A percentile compares a stretch with the other conserved stretches of the same genome.
Evolutionary conservation across 2,888 invertebrate species (phyloP).

Genomic region (Crematogaster levior): DNA sequence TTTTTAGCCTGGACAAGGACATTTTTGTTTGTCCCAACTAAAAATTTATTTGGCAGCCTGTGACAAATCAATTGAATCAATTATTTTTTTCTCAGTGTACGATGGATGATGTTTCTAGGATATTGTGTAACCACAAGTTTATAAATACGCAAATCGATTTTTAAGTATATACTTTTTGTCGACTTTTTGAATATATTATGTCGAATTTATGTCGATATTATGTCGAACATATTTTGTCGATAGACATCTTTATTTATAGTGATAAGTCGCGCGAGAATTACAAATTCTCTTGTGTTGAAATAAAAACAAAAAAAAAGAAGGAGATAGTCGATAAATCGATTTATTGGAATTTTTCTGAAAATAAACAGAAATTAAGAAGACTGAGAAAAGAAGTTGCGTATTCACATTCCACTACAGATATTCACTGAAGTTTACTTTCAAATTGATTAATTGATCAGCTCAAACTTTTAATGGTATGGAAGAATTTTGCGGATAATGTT

Average conservation of each 20-base stretch:
- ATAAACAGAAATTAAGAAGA: not conserved
- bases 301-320: not conserved
- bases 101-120: not conserved
- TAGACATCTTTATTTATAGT: not conserved
- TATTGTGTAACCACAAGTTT: not conserved
- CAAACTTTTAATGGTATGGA: too few species aligned
- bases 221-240: too few species aligned
- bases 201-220: too few species aligned
- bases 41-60: too few species aligned
- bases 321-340: not conserved
- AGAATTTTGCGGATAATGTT: too few species aligned
- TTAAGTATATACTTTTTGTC: not conserved
- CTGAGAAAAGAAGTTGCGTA: not conserved
- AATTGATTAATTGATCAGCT: not conserved
- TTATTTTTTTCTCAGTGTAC: too few species aligned
- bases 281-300: not conserved
- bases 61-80: too few species aligned
- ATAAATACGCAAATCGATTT: not conserved
- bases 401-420: not conserved
- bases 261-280: not conserved
- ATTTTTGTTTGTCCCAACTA: too few species aligned
- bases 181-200: not conserved
- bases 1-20: too few species aligned
- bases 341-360: not conserved
- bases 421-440: too few species aligned